A percentile compares a stretch with the other conserved stretches of the same genome.
These are phyloP conservation scores for Drosophila tani DNA, from an alignment of 1,140 invertebrate species.

Conservation along the genomic window DNA sequence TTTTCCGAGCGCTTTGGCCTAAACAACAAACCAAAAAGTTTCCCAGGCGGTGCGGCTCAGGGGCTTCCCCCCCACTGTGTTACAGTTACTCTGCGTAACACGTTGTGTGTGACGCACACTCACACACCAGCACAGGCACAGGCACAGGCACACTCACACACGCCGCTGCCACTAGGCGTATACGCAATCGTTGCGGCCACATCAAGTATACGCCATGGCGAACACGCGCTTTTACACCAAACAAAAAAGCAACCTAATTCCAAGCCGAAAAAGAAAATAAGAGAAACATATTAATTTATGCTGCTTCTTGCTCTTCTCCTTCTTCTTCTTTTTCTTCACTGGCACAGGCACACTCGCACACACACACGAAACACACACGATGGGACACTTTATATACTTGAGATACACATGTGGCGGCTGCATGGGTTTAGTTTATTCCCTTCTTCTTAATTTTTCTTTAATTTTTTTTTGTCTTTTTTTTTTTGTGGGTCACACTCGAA, in stretches of 20 bases:
- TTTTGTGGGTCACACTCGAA: conserved; percentile 42
- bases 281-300: conserved; percentile 26
- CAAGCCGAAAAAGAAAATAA: conserved; percentile 41
- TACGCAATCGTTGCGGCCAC: conserved; percentile 68
- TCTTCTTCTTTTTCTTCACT: conserved; percentile 15
- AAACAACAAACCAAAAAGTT: conserved; percentile 49
- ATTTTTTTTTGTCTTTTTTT: conserved; percentile 11
- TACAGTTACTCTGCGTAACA: conserved; percentile 49
- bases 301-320: conserved; percentile 1
- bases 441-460: not conserved
- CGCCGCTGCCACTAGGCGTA: conserved; percentile 53
- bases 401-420: conserved; percentile 8
- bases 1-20: conserved; percentile 42
- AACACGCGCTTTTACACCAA: conserved; percentile 52
- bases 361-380: not conserved
- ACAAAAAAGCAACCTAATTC: conserved; percentile 34
- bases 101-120: conserved; percentile 64
- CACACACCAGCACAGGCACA: conserved; percentile 22
- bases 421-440: conserved; percentile 1
- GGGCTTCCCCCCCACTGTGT: not conserved
- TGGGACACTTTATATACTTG: conserved; percentile 5
- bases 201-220: conserved; percentile 73
- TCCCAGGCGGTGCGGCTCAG: not conserved
- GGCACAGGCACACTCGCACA: not conserved
- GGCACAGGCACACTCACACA: conserved; percentile 20